Evolutionary conservation across 2,797 vertebrate genomes (phyloP).

Genomic region (Erpetoichthys calabaricus): DNA sequence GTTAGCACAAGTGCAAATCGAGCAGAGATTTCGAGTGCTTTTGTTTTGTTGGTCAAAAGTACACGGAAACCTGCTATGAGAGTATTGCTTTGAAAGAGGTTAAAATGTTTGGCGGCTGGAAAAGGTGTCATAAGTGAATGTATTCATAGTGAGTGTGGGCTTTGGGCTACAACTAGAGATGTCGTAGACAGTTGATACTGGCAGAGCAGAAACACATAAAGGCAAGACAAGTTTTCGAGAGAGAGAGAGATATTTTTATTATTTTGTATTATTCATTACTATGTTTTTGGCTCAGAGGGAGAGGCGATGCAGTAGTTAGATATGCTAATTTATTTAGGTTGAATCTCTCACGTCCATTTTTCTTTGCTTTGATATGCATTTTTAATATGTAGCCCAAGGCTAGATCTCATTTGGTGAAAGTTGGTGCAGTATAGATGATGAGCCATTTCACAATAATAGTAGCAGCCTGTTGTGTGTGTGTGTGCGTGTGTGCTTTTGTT

Average conservation of each 20-base stretch:
- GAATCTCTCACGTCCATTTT: constrained; percentile 76
- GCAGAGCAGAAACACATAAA: constrained; percentile 1
- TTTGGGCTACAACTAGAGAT: too few species aligned
- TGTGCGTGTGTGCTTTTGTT: too few species aligned
- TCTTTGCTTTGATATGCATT: constrained; percentile 98
- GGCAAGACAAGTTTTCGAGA: constrained; percentile 11
- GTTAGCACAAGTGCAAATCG: too few species aligned
- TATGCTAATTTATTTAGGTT: constrained; percentile 77
- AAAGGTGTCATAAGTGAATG: too few species aligned
- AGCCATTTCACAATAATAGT: constrained; percentile 71
- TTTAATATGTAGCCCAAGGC: constrained; percentile 86
- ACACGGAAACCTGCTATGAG: too few species aligned
- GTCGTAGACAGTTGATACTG: too few species aligned
- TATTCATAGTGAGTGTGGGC: too few species aligned
- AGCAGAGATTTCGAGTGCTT: too few species aligned
- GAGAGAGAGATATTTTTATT: constrained; percentile 9
- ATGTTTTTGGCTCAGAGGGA: constrained; percentile 30
- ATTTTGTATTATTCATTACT: constrained; percentile 46
- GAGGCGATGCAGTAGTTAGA: constrained; percentile 57
- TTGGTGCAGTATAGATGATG: constrained; percentile 75
- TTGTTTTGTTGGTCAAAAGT: too few species aligned
- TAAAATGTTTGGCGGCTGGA: too few species aligned
- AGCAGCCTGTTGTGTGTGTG: constrained; percentile 49
- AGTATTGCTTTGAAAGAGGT: too few species aligned
- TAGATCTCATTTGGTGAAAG: constrained; percentile 86